Base-by-base conservation (phyloP, 2,113 vertebrate genomes). In the Chaetodon auriga region DNA sequence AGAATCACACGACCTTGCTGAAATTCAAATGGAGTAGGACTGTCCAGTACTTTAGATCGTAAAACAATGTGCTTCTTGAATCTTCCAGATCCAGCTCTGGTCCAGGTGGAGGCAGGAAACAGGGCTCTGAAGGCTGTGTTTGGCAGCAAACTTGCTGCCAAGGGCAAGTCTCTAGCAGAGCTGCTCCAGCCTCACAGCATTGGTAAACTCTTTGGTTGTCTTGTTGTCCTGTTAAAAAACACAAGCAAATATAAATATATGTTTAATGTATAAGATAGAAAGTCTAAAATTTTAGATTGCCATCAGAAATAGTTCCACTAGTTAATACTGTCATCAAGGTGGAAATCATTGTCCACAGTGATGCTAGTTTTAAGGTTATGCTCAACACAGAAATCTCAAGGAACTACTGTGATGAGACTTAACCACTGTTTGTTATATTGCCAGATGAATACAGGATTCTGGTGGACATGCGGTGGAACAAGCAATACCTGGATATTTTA, bases 381-480 rank as follows among this genome's bases (percentile, higher is more conserved):
- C 10, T 62, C 2, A 63, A 43, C n/a, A 10, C 35, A 48, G 46
- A 48, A 48, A 16, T 16, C 46, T 48, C 13, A 4, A 16, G 46
- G 14, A 6, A 48, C 3, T 16, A 4, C 30, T 30, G 30, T 30
- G 10, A 19, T 5, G 5, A 35, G 13, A 45, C 12, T 18, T 30
- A 18, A 38, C 43, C 2, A 19, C 53, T 49, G 14, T 77, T 1
- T 64, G n/a, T 83, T 60, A 11, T 58, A 0, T 75, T 49, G 62
- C 13, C 85, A 99, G 98, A 99, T 95, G 97, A 98, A 73, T 96
- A 96, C 86, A 96, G 97, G 89, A 96, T 97, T 70, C 95, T 96
- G 82, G 89, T 98, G 90, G 98, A 99, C 87, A 97, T 97, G 93
- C 96, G 98, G 14, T 99, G 98, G 98, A 99, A 99, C 89, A 96